phyloP scores from a whole-genome alignment of 1,140 invertebrate species.

The Brachionus rubens region DNA sequence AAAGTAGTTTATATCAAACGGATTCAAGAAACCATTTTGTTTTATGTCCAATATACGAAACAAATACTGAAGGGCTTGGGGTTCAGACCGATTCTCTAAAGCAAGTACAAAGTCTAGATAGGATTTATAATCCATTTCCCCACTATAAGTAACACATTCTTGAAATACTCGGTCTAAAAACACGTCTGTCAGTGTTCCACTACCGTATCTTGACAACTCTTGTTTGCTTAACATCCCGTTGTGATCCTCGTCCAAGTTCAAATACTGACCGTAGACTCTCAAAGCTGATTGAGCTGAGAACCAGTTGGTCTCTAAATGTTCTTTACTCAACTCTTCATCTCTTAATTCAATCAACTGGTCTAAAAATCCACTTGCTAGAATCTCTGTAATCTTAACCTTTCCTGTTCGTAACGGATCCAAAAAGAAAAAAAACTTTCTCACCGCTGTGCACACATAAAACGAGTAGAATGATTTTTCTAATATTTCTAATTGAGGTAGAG shows the following conservation, averaged over 20 bases:
- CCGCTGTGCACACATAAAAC: constrained; percentile 92
- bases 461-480: constrained; percentile 87
- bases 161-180: constrained; percentile 91
- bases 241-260: constrained; percentile 86
- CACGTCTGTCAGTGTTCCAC: constrained; percentile 80
- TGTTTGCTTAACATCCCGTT: constrained; percentile 90
- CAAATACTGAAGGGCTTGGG: constrained; percentile 83
- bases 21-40: constrained; percentile 78
- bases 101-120: constrained; percentile 91
- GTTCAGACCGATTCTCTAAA: constrained; percentile 84
- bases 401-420: constrained; percentile 82
- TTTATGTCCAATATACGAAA: constrained; percentile 88
- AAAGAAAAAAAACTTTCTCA: constrained; percentile 91
- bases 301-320: constrained; percentile 84
- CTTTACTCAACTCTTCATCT: constrained; percentile 68
- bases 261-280: constrained; percentile 84
- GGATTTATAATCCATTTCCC: constrained; percentile 96
- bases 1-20: constrained; percentile 86
- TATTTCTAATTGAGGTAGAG: constrained; percentile 67
- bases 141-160: constrained; percentile 88
- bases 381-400: constrained; percentile 81
- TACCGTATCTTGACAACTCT: constrained; percentile 77
- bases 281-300: constrained; percentile 86
- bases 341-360: constrained; percentile 80
- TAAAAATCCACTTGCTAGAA: constrained; percentile 82